Evolutionary conservation across 2,113 vertebrate genomes (phyloP).

Genomic region (Sigmodon hispidus): DNA sequence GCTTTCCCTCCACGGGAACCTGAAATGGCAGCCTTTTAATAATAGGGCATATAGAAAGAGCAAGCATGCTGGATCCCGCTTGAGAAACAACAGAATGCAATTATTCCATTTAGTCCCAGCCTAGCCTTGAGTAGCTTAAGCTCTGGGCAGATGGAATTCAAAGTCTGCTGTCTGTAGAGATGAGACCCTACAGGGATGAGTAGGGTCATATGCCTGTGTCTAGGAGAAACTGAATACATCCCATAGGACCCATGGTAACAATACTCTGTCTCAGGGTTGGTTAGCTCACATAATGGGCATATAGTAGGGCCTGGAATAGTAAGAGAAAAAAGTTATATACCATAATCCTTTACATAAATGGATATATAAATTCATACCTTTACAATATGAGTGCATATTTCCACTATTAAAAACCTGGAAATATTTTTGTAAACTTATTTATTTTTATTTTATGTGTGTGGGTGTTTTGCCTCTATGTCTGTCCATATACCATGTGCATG

Average conservation of each 20-base stretch:
- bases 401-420: not conserved
- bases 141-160: not conserved
- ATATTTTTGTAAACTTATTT: not conserved
- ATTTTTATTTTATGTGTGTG: not conserved
- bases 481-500: not conserved
- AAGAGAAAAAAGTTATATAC: not conserved
- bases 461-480: not conserved
- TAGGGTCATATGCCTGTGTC: not conserved
- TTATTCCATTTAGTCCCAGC: not conserved
- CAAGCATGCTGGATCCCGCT: not conserved
- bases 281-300: not conserved
- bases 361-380: not conserved
- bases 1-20: not conserved
- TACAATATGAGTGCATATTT: not conserved
- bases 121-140: not conserved
- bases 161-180: not conserved
- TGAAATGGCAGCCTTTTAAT: not conserved
- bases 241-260: not conserved
- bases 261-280: not conserved
- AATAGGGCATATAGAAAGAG: not conserved
- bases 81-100: not conserved
- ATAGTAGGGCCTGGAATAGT: not conserved
- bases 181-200: not conserved
- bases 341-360: not conserved
- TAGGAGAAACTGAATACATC: not conserved